Base-by-base conservation (phyloP, 2,888 invertebrate species). In the Caenorhabditis panamensis region DNA sequence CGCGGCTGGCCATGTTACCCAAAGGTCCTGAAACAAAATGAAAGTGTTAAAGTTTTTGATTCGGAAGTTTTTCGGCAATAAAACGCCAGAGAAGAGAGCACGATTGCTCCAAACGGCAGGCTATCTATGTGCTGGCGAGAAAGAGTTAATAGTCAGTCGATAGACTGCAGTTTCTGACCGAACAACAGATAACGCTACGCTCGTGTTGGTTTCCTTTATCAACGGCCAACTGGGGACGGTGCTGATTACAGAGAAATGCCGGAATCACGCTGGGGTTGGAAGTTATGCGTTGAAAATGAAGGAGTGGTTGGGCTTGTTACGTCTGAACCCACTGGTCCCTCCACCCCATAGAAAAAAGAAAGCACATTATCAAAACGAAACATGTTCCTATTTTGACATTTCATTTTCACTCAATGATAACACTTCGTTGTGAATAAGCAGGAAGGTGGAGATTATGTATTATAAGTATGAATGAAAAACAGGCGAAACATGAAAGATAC, bases 151-250 rank as follows among this genome's bases (percentile, higher is more conserved):
- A 75, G 75, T 66, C 66, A 75, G 53, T 75, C 54, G 66, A 75
- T 66, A 66, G 75, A 75, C 75, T 75, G 75, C 75, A 66, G 58
- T 66, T 75, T 75, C 75, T 59, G 66, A 66, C 66, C 75, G 59
- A 61, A 75, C 66, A 75, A 75, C 66, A 75, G 66, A 66, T 75
- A 75, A 66, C 59, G 66, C 75, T 75, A 75, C 75, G 73, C 73
- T 66, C 59, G 64, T 51, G 66, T 75, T 75, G 75, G 66, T 66
- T 75, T 66, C 51, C 44, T 22, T 22, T 67, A 61, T 67, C 66
- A 67, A 49, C 66, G 61, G 59, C 59, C 66, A 66, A 64, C 63
- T 49, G 63, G 63, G 41, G 56, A 63, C 63, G 18, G 58, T 72
- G 56, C 58, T 56, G 72, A 49, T 56, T 56, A 53, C 18, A 37